Evolutionary conservation across 2,797 vertebrate species (phyloP), one percentile per base, ranked within the genome.

Genomic region (Synanceia verrucosa): DNA sequence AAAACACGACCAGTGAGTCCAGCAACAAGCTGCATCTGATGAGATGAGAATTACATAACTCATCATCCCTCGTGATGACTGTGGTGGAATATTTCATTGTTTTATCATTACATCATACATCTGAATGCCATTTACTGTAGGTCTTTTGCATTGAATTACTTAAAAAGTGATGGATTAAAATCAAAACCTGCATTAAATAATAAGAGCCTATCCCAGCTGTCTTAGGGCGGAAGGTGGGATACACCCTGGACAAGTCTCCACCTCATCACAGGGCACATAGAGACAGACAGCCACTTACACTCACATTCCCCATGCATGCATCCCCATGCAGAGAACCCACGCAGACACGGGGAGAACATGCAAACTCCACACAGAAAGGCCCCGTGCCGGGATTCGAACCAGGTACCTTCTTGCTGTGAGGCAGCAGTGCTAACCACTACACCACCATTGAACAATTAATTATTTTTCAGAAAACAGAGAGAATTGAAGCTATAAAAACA

Each of bases 21-120:
- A 37, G 57, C 70, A 77, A 69, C 71, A 70, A 62, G 60, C 58
- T 74, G 66, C 31, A 78, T 68, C 29, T 5, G 29, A 57, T 56
- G 55, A 69, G 62, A 76, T 70, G 34, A 79, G 36, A 59, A 78
- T 88, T 85, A 66, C 66, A 61, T 87, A 87, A 90, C 51, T n/a
- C 58, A 36, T 48, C 80, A 48, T 64, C 52, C 14, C 29, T 58
- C 1, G 11, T 67, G 56, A 59, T 70, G 53, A n/a, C 70, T 55
- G 31, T 41, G 29, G 53, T 4, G 12, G 24, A 76, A 70, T 61
- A 47, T 70, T 61, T 78, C 7, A 68, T 66, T 36, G 43, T 78
- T 64, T 65, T 51, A 61, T 56, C 19, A 48, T 72, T 59, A 41
- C 28, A 55, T 70, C 33, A 9, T 12, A 41, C 18, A 39, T 62